These are phyloP conservation scores for Fistularia tabacaria DNA, from an alignment of 2,797 vertebrate genomes.

Conservation along the genomic window DNA sequence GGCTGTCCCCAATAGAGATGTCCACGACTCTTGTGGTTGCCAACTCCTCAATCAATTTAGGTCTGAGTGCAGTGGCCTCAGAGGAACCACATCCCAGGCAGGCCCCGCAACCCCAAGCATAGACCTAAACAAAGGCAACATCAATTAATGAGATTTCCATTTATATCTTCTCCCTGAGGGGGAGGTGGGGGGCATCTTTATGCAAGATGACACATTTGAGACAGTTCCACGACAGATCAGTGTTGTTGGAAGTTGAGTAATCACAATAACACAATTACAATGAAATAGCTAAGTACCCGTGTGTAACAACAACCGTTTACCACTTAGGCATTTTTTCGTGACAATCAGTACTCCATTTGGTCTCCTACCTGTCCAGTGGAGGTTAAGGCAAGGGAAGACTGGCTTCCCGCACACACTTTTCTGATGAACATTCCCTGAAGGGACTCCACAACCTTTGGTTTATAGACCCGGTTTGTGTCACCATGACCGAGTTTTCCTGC, in stretches of 20 bases:
- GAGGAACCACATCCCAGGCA: constrained; percentile 81
- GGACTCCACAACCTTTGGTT: constrained; percentile 80
- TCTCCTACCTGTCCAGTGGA: constrained; percentile 78
- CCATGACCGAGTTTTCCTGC: constrained; percentile 82
- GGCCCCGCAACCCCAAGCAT: constrained; percentile 82
- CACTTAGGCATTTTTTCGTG: background rate
- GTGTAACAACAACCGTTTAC: background rate
- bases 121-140: constrained; percentile 63
- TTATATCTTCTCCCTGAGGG: too few relatives aligned
- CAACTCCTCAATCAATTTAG: constrained; percentile 78
- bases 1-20: constrained; percentile 82
- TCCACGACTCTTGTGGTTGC: constrained; percentile 80
- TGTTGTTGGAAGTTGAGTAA: too few relatives aligned
- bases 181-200: too few relatives aligned
- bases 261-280: too few relatives aligned
- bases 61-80: constrained; percentile 78
- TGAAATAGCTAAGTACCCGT: too few relatives aligned
- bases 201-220: too few relatives aligned
- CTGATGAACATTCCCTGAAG: constrained; percentile 82
- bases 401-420: constrained; percentile 82
- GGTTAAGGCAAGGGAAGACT: constrained; percentile 80
- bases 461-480: constrained; percentile 81
- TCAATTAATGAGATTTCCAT: too few relatives aligned
- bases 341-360: background rate
- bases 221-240: too few relatives aligned